Evolutionary conservation across 1,140 invertebrate species (phyloP).

Genomic region (Drosophila arawakana): DNA sequence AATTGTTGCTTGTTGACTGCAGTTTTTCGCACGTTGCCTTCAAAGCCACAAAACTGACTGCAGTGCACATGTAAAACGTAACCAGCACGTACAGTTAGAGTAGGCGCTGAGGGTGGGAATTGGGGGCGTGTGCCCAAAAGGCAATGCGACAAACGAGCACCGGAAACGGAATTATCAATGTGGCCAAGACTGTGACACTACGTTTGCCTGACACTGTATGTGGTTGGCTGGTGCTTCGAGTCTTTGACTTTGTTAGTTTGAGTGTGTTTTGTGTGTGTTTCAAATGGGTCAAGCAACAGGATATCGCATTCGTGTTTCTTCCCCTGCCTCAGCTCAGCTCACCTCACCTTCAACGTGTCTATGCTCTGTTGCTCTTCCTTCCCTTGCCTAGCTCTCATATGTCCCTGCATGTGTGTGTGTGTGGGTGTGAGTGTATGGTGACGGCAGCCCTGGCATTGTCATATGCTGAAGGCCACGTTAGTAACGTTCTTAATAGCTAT

Average conservation of each 20-base stretch:
- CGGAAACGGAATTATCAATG: slow-evolving; percentile 56
- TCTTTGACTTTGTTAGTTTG: not conserved
- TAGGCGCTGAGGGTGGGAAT: not conserved
- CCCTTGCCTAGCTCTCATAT: not conserved
- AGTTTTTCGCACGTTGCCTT: slow-evolving; percentile 22
- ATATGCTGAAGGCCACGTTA: slow-evolving; percentile 51
- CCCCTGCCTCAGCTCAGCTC: slow-evolving; percentile 1
- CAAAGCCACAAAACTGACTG: slow-evolving; percentile 28
- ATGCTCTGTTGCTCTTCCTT: not conserved
- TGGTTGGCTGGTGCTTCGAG: not conserved
- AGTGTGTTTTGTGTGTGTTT: slow-evolving; percentile 7
- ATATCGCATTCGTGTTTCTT: slow-evolving; percentile 37
- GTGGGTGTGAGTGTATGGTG: slow-evolving; percentile 3
- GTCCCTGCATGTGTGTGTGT: not conserved
- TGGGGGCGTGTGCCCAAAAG: slow-evolving; percentile 23
- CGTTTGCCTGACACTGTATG: slow-evolving; percentile 1
- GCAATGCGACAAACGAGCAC: slow-evolving; percentile 51
- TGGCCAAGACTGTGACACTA: slow-evolving; percentile 33
- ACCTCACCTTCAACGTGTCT: not conserved
- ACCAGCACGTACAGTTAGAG: slow-evolving; percentile 7
- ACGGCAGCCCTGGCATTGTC: slow-evolving; percentile 58
- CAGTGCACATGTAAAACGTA: slow-evolving; percentile 5
- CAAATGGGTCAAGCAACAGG: slow-evolving; percentile 67
- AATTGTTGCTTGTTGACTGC: not conserved
- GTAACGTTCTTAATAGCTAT: slow-evolving; percentile 10